Conservation (phyloP, 2,888 invertebrate genomes). For the Epirrhoe tristata region DNA sequence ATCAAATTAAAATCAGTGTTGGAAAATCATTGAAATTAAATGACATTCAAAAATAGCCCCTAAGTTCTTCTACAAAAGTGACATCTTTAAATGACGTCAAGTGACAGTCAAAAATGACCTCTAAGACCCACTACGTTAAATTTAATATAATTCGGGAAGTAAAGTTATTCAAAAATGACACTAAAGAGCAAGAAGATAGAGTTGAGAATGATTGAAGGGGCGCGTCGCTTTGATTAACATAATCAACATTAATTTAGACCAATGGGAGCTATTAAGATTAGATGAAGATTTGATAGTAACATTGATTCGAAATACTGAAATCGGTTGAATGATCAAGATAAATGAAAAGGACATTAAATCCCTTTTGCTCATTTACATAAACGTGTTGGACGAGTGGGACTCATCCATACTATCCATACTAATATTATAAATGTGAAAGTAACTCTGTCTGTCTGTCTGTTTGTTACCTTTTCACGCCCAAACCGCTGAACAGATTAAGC, state of each 20-base stretch:
- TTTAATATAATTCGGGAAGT: neutral
- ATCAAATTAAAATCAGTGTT: slow-evolving; percentile 41
- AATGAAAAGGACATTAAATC: neutral
- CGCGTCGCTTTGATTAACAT: slow-evolving; percentile 25
- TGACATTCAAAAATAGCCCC: slow-evolving; percentile 6
- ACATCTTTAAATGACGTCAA: neutral
- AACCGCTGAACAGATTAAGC: no score
- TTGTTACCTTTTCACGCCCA: no score
- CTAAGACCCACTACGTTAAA: neutral
- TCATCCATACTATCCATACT: no score
- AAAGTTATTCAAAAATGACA: neutral
- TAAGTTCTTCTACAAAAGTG: neutral
- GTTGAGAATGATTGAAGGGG: neutral
- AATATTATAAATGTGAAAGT: no score
- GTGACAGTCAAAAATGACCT: neutral
- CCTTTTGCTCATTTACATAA: neutral
- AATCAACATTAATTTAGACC: slow-evolving; percentile 27
- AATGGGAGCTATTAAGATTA: slow-evolving; percentile 24
- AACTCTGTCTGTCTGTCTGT: no score
- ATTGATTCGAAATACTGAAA: slow-evolving; percentile 18
- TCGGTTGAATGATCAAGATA: neutral
- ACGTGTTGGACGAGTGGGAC: no score
- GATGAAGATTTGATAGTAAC: slow-evolving; percentile 16
- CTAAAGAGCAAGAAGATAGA: neutral
- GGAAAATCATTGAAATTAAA: slow-evolving; percentile 35